Evolutionary conservation across 2,888 invertebrate genomes (phyloP).

Genomic region (Erebia ligea): DNA sequence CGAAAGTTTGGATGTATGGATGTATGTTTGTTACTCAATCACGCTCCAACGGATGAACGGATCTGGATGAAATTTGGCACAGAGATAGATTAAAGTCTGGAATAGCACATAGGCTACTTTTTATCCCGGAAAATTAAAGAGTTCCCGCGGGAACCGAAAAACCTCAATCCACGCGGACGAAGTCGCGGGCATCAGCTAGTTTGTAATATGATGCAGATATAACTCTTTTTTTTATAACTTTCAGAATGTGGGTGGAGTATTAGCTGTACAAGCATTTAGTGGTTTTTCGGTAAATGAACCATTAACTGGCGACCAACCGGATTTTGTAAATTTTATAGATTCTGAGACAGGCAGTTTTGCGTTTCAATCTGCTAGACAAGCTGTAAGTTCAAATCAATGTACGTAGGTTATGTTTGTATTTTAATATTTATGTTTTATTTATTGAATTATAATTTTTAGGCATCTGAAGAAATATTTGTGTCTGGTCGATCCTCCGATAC

Average conservation of each 20-base stretch:
- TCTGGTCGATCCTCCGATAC: constrained; percentile 69
- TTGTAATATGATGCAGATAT: neutral
- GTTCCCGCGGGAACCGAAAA: too few relatives aligned
- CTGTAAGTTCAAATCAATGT: constrained; percentile 51
- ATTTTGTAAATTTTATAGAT: constrained; percentile 62
- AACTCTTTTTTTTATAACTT: constrained; percentile 29
- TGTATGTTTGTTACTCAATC: too few relatives aligned
- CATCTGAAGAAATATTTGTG: constrained; percentile 69
- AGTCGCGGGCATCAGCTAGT: too few relatives aligned
- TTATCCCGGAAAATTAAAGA: too few relatives aligned
- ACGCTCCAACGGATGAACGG: too few relatives aligned
- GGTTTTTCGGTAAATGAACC: constrained; percentile 66
- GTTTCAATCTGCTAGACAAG: constrained; percentile 55
- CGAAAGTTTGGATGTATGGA: too few relatives aligned
- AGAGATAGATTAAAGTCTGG: too few relatives aligned
- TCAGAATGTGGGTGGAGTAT: constrained; percentile 54
- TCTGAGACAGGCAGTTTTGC: constrained; percentile 67
- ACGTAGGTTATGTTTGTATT: neutral
- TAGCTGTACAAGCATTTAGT: constrained; percentile 67
- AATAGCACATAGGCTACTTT: too few relatives aligned
- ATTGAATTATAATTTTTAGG: constrained; percentile 49
- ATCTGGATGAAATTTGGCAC: too few relatives aligned
- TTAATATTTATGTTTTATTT: constrained; percentile 3
- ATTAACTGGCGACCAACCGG: constrained; percentile 59
- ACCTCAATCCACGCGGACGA: too few relatives aligned